phyloP scores from a whole-genome alignment of 2,113 vertebrate species.

The Toxotes chatareus region DNA sequence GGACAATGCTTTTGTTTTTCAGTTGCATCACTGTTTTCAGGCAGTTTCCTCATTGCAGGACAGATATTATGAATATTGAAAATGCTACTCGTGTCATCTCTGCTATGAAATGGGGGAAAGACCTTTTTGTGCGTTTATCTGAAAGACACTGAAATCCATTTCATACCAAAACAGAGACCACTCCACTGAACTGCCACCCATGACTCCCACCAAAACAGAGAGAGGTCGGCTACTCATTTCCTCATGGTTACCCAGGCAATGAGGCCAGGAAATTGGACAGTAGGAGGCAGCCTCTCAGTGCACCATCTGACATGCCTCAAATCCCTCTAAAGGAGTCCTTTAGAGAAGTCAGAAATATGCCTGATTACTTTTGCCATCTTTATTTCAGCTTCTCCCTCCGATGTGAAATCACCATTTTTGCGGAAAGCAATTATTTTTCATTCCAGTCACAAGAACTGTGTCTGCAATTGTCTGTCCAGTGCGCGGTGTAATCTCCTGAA shows the following conservation, averaged over 20 bases:
- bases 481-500: conserved; percentile 52
- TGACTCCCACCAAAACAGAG: conserved; percentile 61
- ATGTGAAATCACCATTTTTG: conserved; percentile 37
- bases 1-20: neutral
- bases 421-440: conserved; percentile 65
- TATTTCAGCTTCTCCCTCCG: conserved; percentile 55
- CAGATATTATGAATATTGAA: conserved; percentile 31
- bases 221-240: conserved; percentile 69
- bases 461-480: conserved; percentile 22
- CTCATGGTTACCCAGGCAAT: conserved; percentile 78
- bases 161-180: conserved; percentile 18
- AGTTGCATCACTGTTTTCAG: neutral
- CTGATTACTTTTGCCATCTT: conserved; percentile 71
- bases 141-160: conserved; percentile 45
- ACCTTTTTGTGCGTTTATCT: conserved; percentile 19
- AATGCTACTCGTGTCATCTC: conserved; percentile 6
- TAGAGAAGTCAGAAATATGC: conserved; percentile 57
- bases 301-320: conserved; percentile 62
- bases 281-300: conserved; percentile 64
- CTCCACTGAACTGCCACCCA: conserved; percentile 48
- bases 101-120: conserved; percentile 15
- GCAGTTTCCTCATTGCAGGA: neutral
- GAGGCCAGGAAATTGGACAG: conserved; percentile 77
- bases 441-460: conserved; percentile 8
- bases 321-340: conserved; percentile 61